Evolutionary conservation across 2,113 vertebrate species (phyloP).

Genomic region (Sylvietta virens): DNA sequence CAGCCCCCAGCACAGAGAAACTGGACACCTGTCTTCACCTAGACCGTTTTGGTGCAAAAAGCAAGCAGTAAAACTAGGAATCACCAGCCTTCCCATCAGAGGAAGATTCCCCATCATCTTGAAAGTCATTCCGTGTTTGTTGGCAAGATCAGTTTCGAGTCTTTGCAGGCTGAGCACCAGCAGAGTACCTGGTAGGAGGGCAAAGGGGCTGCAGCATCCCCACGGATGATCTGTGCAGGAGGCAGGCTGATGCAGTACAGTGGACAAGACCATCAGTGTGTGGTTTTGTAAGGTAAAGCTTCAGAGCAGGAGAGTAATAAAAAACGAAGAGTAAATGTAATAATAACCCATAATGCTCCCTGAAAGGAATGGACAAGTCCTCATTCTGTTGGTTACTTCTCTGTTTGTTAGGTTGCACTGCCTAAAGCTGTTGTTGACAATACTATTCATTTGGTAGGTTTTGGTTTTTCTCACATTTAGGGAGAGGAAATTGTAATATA

Average conservation of each 20-base stretch:
- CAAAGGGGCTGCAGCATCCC: background rate
- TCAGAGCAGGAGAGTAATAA: background rate
- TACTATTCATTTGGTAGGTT: background rate
- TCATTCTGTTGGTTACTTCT: background rate
- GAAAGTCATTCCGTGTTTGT: background rate
- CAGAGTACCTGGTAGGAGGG: background rate
- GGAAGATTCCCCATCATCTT: background rate
- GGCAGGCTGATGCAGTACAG: background rate
- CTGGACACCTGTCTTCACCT: background rate
- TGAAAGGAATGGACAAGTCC: background rate
- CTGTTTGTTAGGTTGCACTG: background rate
- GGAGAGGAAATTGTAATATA: background rate
- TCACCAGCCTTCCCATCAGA: background rate
- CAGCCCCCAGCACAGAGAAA: background rate
- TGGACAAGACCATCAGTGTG: background rate
- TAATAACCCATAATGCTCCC: background rate
- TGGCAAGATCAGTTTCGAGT: background rate
- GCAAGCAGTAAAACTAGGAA: background rate
- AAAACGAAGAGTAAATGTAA: background rate
- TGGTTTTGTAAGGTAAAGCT: background rate
- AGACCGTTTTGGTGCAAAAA: background rate
- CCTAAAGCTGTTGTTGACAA: background rate
- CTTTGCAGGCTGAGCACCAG: background rate
- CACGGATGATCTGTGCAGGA: background rate
- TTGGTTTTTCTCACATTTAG: background rate